Evolutionary conservation across 2,797 vertebrate genomes (phyloP), one percentile per base, ranked within the genome.

Genomic region (Anomalospiza imberbis): DNA sequence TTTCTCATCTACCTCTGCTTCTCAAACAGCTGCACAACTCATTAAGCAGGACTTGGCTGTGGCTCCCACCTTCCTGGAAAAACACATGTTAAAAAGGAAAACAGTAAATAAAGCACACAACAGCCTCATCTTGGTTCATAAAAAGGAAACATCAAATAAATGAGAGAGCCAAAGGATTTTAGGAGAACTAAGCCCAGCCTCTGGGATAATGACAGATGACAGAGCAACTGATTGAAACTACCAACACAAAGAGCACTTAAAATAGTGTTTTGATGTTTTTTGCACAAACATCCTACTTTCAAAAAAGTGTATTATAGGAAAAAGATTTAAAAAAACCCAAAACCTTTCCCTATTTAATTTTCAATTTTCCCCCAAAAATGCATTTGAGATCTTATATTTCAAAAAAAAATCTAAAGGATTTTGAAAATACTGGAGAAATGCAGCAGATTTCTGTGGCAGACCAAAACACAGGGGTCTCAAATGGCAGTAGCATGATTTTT

Each of bases 231-330:
- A 60, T 0, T 76, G 38, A 54, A 79, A 51, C 26, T 26, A 63
- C 47, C 51, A 63, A 63, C 12, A 73, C 12, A 62, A 74, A 40
- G 0, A 51, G 18, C 8, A 63, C 25, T 51, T 73, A 12, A 68
- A 88, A 28, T 2, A 45, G 3, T 8, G 7, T 0, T 76, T 28
- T 3, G 29, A 4, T 16, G 7, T 2, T 4, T 44, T 77, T 24
- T n/a, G 17, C 19, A 15, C 10, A 22, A 86, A 57, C 25, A 70
- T 2, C 13, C n/a, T 45, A n/a, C 38, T 61, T 77, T 38, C 18
- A 45, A 42, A 31, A 38, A 74, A 44, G 16, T 4, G 13, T 40
- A 14, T 24, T 44, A 53, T 1, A 54, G 32, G 13, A 45, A 86
- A 75, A 79, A 45, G 13, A 85, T 12, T 1, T 25, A 31, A 47